phyloP scores from a whole-genome alignment of 2,797 vertebrate species.

The Halcyon leucocephala region DNA sequence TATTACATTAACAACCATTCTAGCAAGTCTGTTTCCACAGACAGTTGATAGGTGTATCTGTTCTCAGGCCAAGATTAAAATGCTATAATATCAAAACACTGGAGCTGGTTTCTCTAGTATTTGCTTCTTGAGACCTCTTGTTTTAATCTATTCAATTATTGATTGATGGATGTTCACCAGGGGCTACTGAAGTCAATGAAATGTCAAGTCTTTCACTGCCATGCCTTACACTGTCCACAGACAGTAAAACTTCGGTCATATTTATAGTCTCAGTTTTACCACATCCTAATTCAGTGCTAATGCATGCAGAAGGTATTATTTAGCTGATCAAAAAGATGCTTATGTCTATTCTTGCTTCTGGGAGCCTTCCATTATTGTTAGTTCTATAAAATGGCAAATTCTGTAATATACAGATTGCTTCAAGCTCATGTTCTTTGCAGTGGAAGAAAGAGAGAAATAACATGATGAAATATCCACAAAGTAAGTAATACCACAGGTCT shows the following conservation, averaged over 20 bases:
- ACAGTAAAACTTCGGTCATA: not conserved
- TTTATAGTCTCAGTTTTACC: not conserved
- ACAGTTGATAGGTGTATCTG: not conserved
- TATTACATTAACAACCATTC: not conserved
- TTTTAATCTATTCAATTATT: constrained; percentile 8
- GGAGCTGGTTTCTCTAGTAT: not conserved
- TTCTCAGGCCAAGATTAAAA: not conserved
- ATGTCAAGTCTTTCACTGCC: not conserved
- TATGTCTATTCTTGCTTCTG: not conserved
- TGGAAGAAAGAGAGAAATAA: not conserved
- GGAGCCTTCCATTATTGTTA: not conserved
- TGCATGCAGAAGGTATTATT: not conserved
- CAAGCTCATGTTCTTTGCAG: not conserved
- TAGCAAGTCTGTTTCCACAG: not conserved
- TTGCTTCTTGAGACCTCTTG: not conserved
- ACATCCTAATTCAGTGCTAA: not conserved
- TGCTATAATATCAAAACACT: not conserved
- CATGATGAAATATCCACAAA: not conserved
- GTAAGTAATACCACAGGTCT: not conserved
- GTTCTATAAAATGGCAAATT: not conserved
- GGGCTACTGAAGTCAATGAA: not conserved
- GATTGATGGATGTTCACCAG: not conserved
- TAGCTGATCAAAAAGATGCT: not conserved
- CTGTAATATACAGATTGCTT: not conserved
- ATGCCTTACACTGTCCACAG: not conserved